These are phyloP conservation scores for Smithornis capensis DNA, from an alignment of 2,113 vertebrate genomes.

Conservation along the genomic window DNA sequence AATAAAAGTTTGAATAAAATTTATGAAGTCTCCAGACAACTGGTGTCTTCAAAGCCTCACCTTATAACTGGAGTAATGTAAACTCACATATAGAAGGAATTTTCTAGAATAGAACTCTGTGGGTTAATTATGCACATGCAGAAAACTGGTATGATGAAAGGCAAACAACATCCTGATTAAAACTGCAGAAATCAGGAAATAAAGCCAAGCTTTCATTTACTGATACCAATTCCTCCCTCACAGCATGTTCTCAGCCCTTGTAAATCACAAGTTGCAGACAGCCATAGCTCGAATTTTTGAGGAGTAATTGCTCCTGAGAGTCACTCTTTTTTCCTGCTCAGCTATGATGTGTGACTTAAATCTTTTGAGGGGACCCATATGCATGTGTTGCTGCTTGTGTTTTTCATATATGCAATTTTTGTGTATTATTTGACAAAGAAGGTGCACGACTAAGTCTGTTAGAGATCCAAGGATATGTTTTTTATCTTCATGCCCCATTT, in stretches of 20 bases:
- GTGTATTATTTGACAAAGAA: not conserved
- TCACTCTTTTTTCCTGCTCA: not conserved
- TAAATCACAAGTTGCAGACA: constrained; percentile 23
- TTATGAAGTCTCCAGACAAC: not conserved
- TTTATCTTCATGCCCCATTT: not conserved
- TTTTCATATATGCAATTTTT: not conserved
- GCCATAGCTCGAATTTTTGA: not conserved
- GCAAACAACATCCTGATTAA: not conserved
- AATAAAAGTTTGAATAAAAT: not conserved
- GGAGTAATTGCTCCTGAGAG: not conserved
- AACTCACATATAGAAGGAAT: not conserved
- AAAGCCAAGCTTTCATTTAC: constrained; percentile 17
- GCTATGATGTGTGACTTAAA: not conserved
- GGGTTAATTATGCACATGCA: not conserved
- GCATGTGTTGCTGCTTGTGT: not conserved
- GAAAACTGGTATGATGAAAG: not conserved
- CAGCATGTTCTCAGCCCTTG: not conserved
- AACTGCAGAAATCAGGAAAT: not conserved
- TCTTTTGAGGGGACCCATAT: not conserved
- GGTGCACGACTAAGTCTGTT: not conserved
- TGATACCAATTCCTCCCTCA: not conserved
- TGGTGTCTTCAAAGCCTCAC: not conserved
- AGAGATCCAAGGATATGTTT: too few relatives aligned
- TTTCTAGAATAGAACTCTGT: not conserved
- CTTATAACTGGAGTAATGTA: not conserved